These are phyloP conservation scores for Ceyx margarethae DNA, from an alignment of 2,113 vertebrate genomes.

Conservation along the genomic window DNA sequence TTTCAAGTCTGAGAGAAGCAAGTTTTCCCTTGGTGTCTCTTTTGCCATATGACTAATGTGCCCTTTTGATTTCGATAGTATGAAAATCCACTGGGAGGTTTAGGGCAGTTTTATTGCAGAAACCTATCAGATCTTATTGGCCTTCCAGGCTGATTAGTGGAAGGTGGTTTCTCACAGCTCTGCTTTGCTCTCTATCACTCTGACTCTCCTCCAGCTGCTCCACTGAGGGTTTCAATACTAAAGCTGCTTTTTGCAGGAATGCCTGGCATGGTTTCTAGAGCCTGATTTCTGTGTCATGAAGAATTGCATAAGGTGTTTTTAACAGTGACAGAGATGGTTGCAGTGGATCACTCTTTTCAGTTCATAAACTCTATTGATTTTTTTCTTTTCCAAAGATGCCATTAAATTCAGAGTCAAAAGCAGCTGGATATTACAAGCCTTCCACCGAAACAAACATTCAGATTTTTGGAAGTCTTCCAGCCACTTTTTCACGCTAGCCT, in stretches of 20 bases:
- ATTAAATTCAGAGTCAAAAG: slow-evolving; percentile 7
- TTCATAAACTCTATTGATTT: slow-evolving; percentile 30
- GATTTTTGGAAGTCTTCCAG: background rate
- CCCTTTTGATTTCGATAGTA: slow-evolving; percentile 51
- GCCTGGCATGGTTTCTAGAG: background rate
- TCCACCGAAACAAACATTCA: background rate
- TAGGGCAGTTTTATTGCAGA: slow-evolving; percentile 34
- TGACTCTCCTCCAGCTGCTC: background rate
- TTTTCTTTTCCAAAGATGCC: background rate
- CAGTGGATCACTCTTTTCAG: background rate
- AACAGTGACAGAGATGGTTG: background rate
- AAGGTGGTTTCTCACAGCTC: slow-evolving; percentile 7
- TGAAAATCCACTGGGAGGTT: slow-evolving; percentile 53
- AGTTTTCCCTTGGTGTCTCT: background rate
- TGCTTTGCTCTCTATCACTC: background rate
- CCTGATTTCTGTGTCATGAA: background rate
- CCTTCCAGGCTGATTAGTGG: slow-evolving; percentile 34
- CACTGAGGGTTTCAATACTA: background rate
- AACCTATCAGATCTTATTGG: slow-evolving; percentile 31
- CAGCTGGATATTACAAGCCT: background rate
- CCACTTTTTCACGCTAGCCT: background rate
- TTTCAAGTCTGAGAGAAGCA: background rate
- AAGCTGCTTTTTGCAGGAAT: background rate
- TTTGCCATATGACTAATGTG: slow-evolving; percentile 25
- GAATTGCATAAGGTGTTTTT: background rate